Conservation (phyloP, 2,797 vertebrate species). For the Dicrostonyx torquatus region DNA sequence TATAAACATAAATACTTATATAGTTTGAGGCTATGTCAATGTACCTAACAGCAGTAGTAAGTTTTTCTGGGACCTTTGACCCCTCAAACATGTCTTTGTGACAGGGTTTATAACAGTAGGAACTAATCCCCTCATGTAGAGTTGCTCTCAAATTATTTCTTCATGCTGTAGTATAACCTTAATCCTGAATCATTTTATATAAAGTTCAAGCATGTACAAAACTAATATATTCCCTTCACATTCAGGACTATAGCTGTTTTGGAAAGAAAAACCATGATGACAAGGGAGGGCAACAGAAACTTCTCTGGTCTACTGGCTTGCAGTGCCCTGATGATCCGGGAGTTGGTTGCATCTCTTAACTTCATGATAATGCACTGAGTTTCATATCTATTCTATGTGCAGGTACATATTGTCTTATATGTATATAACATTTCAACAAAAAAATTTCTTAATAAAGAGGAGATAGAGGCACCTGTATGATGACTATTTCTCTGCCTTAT, state of each 20-base stretch:
- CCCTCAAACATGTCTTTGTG: background rate
- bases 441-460: background rate
- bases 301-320: background rate
- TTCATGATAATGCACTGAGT: background rate
- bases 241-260: background rate
- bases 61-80: background rate
- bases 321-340: background rate
- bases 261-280: background rate
- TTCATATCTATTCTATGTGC: background rate
- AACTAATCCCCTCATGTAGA: background rate
- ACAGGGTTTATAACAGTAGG: background rate
- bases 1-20: background rate
- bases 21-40: background rate
- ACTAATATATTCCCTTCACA: background rate
- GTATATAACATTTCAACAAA: constrained; percentile 21
- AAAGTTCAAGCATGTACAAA: constrained; percentile 27
- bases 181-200: background rate
- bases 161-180: background rate
- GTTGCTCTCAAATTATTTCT: background rate
- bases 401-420: background rate
- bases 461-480: background rate
- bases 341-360: background rate
- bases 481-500: constrained; percentile 5
- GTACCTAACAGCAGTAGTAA: background rate
- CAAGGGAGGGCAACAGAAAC: background rate